These are phyloP conservation scores for Tarsius wallacei DNA, from an alignment of 2,797 vertebrate genomes.

Conservation along the genomic window DNA sequence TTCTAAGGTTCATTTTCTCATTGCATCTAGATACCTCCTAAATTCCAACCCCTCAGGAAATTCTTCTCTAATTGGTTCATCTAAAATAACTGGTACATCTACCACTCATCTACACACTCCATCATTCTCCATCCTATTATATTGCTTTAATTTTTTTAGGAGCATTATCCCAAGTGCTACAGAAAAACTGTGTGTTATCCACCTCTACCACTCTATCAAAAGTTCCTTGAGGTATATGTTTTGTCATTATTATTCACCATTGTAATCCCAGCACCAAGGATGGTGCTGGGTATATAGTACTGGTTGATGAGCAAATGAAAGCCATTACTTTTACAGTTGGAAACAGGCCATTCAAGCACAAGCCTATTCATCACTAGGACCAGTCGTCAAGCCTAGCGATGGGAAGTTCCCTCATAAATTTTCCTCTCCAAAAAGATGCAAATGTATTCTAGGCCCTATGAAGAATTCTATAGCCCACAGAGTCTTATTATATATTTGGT, in stretches of 20 bases:
- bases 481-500: neutral
- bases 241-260: neutral
- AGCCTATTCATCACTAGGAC: neutral
- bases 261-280: neutral
- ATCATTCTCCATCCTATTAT: neutral
- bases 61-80: neutral
- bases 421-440: neutral
- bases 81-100: neutral
- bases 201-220: neutral
- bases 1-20: neutral
- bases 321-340: neutral
- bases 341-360: neutral
- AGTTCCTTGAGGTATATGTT: neutral
- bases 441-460: neutral
- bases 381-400: neutral
- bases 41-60: constrained; percentile 14
- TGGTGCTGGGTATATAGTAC: neutral
- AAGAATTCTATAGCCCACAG: constrained; percentile 7
- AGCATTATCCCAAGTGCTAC: neutral
- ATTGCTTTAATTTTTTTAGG: constrained; percentile 27
- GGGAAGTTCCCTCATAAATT: neutral
- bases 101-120: neutral
- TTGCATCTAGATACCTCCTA: neutral
- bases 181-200: neutral
- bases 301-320: neutral